Evolutionary conservation across 2,888 invertebrate genomes (phyloP).

Genomic region (Adelphocoris suturalis): DNA sequence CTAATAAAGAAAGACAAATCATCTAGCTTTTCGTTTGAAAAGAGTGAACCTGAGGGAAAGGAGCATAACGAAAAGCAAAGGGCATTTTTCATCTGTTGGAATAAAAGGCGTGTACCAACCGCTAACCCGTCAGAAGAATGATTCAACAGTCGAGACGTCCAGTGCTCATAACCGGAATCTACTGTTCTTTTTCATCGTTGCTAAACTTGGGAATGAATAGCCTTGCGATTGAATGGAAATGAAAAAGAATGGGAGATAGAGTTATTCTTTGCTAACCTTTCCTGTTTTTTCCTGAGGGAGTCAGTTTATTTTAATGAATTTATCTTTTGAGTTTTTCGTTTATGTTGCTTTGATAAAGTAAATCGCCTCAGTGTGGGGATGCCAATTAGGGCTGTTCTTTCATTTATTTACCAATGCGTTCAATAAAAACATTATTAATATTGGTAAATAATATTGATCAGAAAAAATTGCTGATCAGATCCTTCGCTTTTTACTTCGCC

Average conservation of each 20-base stretch:
- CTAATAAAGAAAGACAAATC: neutral
- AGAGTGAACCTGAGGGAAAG: neutral
- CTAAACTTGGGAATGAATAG: conserved; percentile 20
- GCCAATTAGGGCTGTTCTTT: too few species aligned
- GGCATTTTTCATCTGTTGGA: neutral
- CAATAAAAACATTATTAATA: too few species aligned
- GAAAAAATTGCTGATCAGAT: too few species aligned
- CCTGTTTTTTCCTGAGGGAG: neutral
- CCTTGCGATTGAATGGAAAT: neutral
- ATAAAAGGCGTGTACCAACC: conserved; percentile 12
- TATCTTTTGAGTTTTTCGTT: too few species aligned
- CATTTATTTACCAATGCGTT: too few species aligned
- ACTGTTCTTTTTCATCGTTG: neutral
- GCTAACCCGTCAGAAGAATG: neutral
- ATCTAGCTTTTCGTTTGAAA: neutral
- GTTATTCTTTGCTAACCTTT: neutral
- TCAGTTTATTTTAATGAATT: too few species aligned
- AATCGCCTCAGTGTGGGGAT: too few species aligned
- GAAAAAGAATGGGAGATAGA: neutral
- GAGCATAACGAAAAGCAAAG: neutral
- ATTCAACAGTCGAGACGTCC: neutral
- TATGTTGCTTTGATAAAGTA: too few species aligned
- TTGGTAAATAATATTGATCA: too few species aligned
- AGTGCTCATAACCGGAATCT: neutral
- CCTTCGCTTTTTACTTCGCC: too few species aligned